Evolutionary conservation across 2,888 invertebrate genomes (phyloP), one percentile per base, ranked within the genome.

Genomic region (Torymus tubicola): DNA sequence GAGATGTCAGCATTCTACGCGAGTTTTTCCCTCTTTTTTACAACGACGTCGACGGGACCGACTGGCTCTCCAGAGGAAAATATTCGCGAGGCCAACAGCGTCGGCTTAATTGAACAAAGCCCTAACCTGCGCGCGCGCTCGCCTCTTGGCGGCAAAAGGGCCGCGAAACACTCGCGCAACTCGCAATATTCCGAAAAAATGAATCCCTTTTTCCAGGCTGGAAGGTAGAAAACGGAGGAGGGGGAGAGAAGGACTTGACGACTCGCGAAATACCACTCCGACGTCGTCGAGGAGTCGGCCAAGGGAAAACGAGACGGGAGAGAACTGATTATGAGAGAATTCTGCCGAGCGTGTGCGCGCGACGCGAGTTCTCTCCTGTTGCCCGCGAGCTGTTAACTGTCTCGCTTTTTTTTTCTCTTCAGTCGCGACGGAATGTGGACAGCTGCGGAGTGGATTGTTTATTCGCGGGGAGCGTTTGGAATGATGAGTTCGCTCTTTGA

Each of bases 31-130:
- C 85, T 86, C 86, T 84, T 87, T 86, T 86, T 85, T 85, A 63
- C 63, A 61, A 2, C 60, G 55, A 18, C 5, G 61, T 78, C 53
- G 61, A 68, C 84, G 76, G 72, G 70, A 81, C 80, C 42, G 42
- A 81, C 76, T 67, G 78, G 81, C 89, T 89, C 88, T 89, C 87
- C 86, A 88, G 88, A 87, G 87, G 86, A 86, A 89, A 90, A 89
- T 90, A 90, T 88, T 87, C 89, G 87, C 88, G 86, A 85, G 84
- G 84, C 42, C 42, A 42, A 42, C 87, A 55, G 63, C 58, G 16
- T 13, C 50, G 31, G 89, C 89, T 90, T 90, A 90, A 90, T 90
- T 90, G 90, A 89, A 90, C 90, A 90, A 90, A 90, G 90, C 90
- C 87, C 88, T 86, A 84, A 67, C 86, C 86, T 87, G 88, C 16